phyloP scores from a whole-genome alignment of 2,113 vertebrate species.

The Oreotragus oreotragus region DNA sequence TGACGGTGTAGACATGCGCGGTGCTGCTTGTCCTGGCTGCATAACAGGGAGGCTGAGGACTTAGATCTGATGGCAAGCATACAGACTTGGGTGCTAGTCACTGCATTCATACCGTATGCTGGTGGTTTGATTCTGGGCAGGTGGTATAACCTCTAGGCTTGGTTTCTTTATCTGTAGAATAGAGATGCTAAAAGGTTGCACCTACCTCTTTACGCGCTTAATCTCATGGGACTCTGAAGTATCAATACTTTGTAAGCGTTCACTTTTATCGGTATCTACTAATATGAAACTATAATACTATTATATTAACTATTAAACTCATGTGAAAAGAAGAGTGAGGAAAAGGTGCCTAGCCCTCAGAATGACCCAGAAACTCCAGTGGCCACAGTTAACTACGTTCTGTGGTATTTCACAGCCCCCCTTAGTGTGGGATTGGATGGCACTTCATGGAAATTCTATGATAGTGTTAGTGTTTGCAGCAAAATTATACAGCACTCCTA shows the following conservation, averaged over 20 bases:
- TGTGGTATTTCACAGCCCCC: neutral
- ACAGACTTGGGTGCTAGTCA: neutral
- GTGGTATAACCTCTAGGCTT: neutral
- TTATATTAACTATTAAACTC: neutral
- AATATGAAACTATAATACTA: neutral
- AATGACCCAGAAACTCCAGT: neutral
- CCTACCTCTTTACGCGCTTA: neutral
- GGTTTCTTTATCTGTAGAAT: neutral
- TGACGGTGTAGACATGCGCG: fast-evolving
- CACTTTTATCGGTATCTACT: neutral
- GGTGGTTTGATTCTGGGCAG: neutral
- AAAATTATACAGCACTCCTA: neutral
- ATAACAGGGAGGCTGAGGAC: neutral
- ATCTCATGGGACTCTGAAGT: neutral
- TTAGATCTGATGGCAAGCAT: too few species aligned
- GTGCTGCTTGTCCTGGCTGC: too few species aligned
- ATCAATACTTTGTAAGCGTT: neutral
- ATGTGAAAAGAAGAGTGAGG: neutral
- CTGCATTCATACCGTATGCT: fast-evolving
- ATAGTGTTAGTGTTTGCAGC: neutral
- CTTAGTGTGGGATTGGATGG: neutral
- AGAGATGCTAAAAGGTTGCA: neutral
- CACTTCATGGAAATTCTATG: neutral
- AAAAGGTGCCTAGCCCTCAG: neutral
- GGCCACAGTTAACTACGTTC: neutral